Percentiles rank a stretch among this genome's conserved stretches.
phyloP scores from a whole-genome alignment of 2,113 vertebrate species.

The Sinocyclocheilus maitianheensis region DNA sequence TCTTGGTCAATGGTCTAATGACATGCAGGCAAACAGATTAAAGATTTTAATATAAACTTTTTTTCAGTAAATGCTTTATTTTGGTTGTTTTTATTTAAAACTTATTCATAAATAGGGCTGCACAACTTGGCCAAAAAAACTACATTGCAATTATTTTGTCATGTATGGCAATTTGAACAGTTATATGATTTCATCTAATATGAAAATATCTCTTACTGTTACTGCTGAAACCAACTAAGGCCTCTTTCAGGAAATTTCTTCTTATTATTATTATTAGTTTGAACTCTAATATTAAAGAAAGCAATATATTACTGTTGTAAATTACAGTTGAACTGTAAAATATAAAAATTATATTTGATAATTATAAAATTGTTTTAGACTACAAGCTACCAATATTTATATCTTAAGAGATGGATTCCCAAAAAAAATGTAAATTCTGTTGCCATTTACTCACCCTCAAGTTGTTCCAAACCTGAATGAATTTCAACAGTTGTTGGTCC shows the following conservation, averaged over 20 bases:
- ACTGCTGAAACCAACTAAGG: not conserved
- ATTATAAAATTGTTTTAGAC: not conserved
- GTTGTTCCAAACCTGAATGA: too few species aligned
- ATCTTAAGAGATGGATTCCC: too few species aligned
- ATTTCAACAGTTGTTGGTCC: not conserved
- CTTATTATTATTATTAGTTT: not conserved
- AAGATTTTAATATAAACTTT: too few species aligned
- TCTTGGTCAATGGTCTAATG: too few species aligned
- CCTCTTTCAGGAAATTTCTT: not conserved
- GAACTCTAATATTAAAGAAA: not conserved
- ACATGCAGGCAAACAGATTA: too few species aligned
- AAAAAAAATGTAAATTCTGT: not conserved
- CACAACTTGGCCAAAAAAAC: too few species aligned
- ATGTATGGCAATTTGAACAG: too few species aligned
- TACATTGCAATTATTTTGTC: too few species aligned
- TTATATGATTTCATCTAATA: too few species aligned
- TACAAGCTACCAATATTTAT: not conserved
- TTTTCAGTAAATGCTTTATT: too few species aligned
- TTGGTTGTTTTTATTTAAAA: too few species aligned
- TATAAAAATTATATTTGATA: not conserved
- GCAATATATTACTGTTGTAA: not conserved
- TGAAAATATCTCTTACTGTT: not conserved
- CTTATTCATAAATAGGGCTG: too few species aligned
- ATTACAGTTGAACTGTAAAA: not conserved
- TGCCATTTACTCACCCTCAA: not conserved